Evolutionary conservation across 1,140 invertebrate genomes (phyloP).

Genomic region (Calosoma granatense): DNA sequence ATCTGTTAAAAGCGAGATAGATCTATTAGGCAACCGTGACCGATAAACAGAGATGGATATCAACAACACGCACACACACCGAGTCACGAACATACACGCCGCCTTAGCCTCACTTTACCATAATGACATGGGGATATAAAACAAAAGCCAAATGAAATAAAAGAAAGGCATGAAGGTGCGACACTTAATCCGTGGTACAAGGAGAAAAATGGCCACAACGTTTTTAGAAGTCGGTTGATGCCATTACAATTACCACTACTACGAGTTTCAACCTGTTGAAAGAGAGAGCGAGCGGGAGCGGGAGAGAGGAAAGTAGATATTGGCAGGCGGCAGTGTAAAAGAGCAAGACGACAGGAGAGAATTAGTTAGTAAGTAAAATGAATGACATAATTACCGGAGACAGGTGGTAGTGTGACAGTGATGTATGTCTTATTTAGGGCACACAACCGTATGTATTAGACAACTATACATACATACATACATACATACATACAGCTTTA

Average conservation of each 20-base stretch:
- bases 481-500: not conserved
- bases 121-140: not conserved
- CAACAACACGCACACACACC: not conserved
- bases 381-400: not conserved
- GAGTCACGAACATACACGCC: too few relatives aligned
- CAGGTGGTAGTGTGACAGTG: not conserved
- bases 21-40: not conserved
- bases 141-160: not conserved
- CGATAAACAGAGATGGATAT: conserved; percentile 2
- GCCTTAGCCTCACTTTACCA: not conserved
- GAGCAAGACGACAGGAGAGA: not conserved
- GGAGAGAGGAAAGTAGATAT: not conserved
- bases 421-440: not conserved
- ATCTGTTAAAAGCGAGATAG: not conserved
- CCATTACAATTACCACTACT: not conserved
- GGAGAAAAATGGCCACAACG: conserved; percentile 3
- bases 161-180: not conserved
- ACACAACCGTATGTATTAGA: not conserved
- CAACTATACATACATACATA: not conserved
- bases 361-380: conserved; percentile 3
- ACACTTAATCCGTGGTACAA: not conserved
- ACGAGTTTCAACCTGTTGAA: not conserved
- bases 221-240: not conserved
- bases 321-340: not conserved
- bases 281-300: too few relatives aligned